Evolutionary conservation across 2,113 vertebrate species (phyloP), one percentile per base, ranked within the genome.

Genomic region (Phodopus roborovskii): DNA sequence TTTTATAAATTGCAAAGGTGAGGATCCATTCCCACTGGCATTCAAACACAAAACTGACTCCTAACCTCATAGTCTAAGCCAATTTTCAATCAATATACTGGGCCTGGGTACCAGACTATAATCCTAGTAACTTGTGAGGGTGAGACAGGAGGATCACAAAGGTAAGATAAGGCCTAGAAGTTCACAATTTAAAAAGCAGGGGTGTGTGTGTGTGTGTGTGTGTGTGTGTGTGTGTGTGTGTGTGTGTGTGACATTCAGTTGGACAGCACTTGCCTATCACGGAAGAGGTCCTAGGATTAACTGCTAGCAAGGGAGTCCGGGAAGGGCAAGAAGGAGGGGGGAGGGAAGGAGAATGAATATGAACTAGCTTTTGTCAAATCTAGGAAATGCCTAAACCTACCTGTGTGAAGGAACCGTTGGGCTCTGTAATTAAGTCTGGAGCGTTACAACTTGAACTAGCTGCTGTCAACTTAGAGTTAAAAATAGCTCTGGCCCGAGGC

Each of bases 391-490:
- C n/a, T 48, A 92, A 94, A 68, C 77, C 36, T 89, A 85, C 70
- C 15, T 48, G 60, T 71, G 60, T 45, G 60, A 92, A 86, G 73
- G 73, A 73, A 89, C n/a, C 33, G 78, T 30, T 66, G 73, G 68
- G 64, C 68, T 94, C 92, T 94, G 42, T 92, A 96, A 94, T 91
- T 95, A 89, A 90, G 79, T 79, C 90, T 93, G 92, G 90, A 95
- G 91, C 96, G 94, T 90, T 96, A 58, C 88, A 95, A 96, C 93
- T 90, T 92, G 70, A 97, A 95, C 82, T 62, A 93, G 87, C 17
- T 50, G 74, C 83, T 79, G 79, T 97, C 90, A 84, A 68, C n/a
- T 62, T 78, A 28, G 68, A n/a, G 77, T 95, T 93, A 94, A 96
- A 96, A 96, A 95, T 70, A 96, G 68, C 42, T 93, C 68, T 50